Evolutionary conservation across 2,113 vertebrate species (phyloP), one percentile per base, ranked within the genome.

Genomic region (Cinclus cinclus): DNA sequence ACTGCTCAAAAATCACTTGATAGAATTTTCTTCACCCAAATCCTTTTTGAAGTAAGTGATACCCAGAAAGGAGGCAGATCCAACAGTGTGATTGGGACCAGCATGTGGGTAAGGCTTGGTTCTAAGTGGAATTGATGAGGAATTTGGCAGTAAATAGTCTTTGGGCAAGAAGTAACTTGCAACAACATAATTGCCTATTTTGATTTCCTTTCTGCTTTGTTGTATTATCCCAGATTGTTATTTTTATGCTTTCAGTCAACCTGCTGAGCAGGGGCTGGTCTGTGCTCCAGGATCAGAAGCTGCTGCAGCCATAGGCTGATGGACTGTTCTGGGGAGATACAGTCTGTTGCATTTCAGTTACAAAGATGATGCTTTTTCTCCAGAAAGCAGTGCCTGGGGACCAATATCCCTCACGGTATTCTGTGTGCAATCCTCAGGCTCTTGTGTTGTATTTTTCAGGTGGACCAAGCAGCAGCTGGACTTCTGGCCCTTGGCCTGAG

Each of bases 401-500:
- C 11, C 4, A 42, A 7, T 8, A 64, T 12, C 9, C 47, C 30
- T 18, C 52, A 3, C 23, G 50, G 12, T 25, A 22, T 37, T 25
- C 37, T 17, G 0, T 31, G 24, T 35, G 33, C 70, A 55, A 67
- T 62, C 50, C 67, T 69, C 33, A 41, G 59, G 70, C 49, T 68
- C 39, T 85, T 68, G 14, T 16, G 85, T 58, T 94, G 3, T 96
- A 12, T 90, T 77, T 82, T 90, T 15, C 96, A 99, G 99, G 99
- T 99, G 83, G 99, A 99, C 73, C 97, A 96, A 77, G 97, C 98
- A 42, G 98, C 99, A 37, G 98, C 99, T 21, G 99, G 99, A 17
- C 98, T 99, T 42, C 95, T 99, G 95, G 99, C 98, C 4, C 79
- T 99, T 3, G 99, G 99, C 6, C 97, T 99, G 88, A 92, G 96